Evolutionary conservation across 2,888 invertebrate genomes (phyloP).

Genomic region (Podotricha telesiphe): DNA sequence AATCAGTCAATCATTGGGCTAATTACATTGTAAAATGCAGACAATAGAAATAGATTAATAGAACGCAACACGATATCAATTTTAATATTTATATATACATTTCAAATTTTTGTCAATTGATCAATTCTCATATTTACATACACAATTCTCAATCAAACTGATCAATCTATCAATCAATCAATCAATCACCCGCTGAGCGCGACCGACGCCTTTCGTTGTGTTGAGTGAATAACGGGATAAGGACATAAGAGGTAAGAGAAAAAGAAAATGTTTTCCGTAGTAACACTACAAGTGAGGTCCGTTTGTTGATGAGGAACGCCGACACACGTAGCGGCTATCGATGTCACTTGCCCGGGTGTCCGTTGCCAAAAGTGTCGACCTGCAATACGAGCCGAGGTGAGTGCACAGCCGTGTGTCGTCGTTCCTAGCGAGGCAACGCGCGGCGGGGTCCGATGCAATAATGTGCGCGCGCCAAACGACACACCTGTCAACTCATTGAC

Average conservation of each 20-base stretch:
- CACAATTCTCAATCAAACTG: slow-evolving; percentile 16
- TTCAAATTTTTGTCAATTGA: slow-evolving; percentile 22
- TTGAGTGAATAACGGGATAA: not conserved
- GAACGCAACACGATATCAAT: slow-evolving; percentile 32
- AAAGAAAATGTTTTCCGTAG: slow-evolving; percentile 48
- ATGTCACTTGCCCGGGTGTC: slow-evolving; percentile 73
- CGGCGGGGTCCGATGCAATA: slow-evolving; percentile 41
- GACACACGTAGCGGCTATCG: slow-evolving; percentile 75
- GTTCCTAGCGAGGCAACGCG: slow-evolving; percentile 73
- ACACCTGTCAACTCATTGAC: not conserved
- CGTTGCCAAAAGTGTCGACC: slow-evolving; percentile 75
- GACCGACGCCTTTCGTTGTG: too few relatives aligned
- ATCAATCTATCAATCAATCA: not conserved
- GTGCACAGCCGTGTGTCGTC: slow-evolving; percentile 81
- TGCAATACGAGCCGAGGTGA: slow-evolving; percentile 74
- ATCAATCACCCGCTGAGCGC: too few relatives aligned
- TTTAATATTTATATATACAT: slow-evolving; percentile 38
- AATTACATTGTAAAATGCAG: slow-evolving; percentile 36
- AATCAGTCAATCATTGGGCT: slow-evolving; percentile 41
- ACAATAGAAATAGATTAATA: slow-evolving; percentile 24
- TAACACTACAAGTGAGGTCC: slow-evolving; percentile 81
- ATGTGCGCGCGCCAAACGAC: slow-evolving; percentile 9
- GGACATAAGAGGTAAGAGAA: not conserved
- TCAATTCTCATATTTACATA: slow-evolving; percentile 43
- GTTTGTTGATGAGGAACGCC: slow-evolving; percentile 79